phyloP scores from a whole-genome alignment of 2,888 invertebrate genomes.

The Eucera pruinosa region DNA sequence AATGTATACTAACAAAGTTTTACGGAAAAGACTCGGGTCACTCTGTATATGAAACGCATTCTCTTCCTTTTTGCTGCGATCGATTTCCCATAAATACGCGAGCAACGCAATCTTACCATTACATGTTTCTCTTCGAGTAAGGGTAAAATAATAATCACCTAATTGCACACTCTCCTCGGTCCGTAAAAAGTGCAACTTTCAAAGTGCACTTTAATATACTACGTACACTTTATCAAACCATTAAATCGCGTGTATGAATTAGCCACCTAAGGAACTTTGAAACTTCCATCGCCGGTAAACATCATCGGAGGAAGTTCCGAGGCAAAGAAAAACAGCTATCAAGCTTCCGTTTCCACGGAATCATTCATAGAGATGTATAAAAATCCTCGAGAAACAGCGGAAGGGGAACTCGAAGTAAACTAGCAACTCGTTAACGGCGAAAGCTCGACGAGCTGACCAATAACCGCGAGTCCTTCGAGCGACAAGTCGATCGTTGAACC shows the following conservation, averaged over 20 bases:
- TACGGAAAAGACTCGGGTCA: too few species aligned
- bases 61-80: too few species aligned
- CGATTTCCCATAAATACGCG: too few species aligned
- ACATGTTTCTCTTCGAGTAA: too few species aligned
- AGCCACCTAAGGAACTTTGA: background rate
- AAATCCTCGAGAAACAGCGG: background rate
- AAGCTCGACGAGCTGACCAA: background rate
- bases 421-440: background rate
- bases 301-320: background rate
- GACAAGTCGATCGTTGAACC: constrained; percentile 6
- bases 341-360: background rate
- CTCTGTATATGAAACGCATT: too few species aligned
- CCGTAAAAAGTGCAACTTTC: too few species aligned
- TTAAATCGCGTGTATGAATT: background rate
- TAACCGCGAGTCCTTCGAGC: constrained; percentile 1
- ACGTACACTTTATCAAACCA: background rate
- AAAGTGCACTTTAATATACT: too few species aligned
- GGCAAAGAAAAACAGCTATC: background rate
- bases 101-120: too few species aligned
- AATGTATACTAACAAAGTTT: too few species aligned
- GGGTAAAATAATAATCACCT: too few species aligned
- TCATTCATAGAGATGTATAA: background rate
- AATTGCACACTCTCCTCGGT: too few species aligned
- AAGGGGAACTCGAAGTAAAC: background rate
- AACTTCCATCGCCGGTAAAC: background rate